Percentiles rank a stretch among this genome's conserved stretches.
Conservation (phyloP, 2,113 vertebrate species). For the Leucosticte australis region DNA sequence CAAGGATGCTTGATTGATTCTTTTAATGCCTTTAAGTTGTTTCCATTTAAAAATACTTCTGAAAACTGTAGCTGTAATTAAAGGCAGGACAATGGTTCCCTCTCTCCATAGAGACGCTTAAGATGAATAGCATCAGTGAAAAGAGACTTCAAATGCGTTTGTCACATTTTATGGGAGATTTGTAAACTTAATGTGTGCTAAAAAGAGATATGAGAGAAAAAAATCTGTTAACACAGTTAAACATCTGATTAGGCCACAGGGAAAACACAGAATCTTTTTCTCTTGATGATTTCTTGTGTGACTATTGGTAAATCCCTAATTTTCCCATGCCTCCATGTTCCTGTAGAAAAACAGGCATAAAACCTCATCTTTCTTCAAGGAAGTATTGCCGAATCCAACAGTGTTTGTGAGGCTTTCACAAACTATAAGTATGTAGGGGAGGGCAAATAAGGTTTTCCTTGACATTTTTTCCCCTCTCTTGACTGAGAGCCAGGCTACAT, state of each 20-base stretch:
- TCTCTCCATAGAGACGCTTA: background rate
- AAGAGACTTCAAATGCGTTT: background rate
- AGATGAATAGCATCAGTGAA: background rate
- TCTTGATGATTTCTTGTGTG: background rate
- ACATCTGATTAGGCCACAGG: background rate
- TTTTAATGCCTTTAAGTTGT: background rate
- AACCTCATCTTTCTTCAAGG: background rate
- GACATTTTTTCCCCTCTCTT: background rate
- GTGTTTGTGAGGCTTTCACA: background rate
- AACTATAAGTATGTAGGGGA: background rate
- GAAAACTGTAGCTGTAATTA: background rate
- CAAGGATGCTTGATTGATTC: background rate
- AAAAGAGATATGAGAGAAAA: background rate
- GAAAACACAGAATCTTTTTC: background rate
- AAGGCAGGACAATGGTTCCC: background rate
- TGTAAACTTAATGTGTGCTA: background rate
- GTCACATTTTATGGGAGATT: background rate
- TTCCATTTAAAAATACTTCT: conserved; percentile 8
- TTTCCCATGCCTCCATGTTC: background rate
- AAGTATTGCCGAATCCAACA: background rate
- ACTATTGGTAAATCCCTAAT: background rate
- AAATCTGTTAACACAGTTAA: background rate
- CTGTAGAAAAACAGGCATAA: background rate
- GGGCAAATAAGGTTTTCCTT: background rate
- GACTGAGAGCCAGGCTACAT: background rate